Base-by-base conservation (phyloP, 2,888 invertebrate genomes). In the Drepana falcataria region DNA sequence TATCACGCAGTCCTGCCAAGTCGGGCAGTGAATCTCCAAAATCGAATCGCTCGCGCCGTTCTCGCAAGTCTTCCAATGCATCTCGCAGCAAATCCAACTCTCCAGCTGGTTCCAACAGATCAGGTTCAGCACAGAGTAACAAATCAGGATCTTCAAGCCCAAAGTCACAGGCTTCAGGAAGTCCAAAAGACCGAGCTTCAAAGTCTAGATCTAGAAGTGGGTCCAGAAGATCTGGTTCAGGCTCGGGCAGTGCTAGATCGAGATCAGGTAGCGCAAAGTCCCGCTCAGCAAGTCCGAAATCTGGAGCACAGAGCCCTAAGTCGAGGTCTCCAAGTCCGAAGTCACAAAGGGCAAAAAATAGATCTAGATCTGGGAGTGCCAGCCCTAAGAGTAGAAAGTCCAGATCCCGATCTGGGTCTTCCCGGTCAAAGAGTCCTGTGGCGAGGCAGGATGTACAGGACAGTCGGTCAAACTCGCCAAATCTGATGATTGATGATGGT, bases 401-500 rank as follows among this genome's bases (percentile, higher is more conserved):
- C 0, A 62, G 73, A 35, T 77, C 77, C 3, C 55, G 71, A 47
- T 57, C 57, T 35, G 52, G 55, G 3, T 48, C 61, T 2, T 62
- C 61, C 5, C 53, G 60, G 35, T 83, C 87, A 2, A 83, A 85
- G 55, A 86, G 87, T 60, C 85, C 85, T 2, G 79, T 66, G 5
- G 71, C 71, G 2, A 75, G 78, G 52, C 83, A 79, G 37, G 81
- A 84, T 64, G 79, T 73, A 0, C 81, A 82, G 41, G 91, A 91
- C 53, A 91, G 91, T 59, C 75, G 91, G 54, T 93, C 93, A 1
- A 92, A 91, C 58, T 91, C 92, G 1, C 92, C 92, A 0, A 89
- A 90, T 64, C 81, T 91, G 7, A 91, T 91, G 89, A 91, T 91
- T 65, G 91, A 91, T 72, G 91, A 91, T 79, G 84, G 72, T n/a